These are phyloP conservation scores for Brachylomia viminalis DNA, from an alignment of 2,888 invertebrate genomes.

Conservation along the genomic window DNA sequence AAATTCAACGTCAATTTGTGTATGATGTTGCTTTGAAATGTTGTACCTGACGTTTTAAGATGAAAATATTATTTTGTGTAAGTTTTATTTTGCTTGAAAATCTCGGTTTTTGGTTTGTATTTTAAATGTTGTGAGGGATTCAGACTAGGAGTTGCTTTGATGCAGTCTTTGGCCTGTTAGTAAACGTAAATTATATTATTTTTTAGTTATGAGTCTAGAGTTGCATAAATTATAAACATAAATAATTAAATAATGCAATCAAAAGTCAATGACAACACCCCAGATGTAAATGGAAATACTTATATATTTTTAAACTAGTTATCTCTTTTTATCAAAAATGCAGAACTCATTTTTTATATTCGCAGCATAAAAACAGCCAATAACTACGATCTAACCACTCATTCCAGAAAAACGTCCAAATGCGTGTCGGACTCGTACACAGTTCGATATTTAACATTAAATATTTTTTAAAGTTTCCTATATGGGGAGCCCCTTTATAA, in stretches of 20 bases:
- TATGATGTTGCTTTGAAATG: slow-evolving; percentile 60
- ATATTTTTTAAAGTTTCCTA: background rate
- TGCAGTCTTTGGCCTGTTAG: background rate
- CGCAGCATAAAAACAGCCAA: background rate
- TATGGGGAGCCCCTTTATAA: accelerated
- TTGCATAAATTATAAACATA: background rate
- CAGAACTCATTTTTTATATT: background rate
- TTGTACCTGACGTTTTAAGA: slow-evolving; percentile 54
- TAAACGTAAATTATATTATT: background rate
- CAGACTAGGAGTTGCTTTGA: slow-evolving; percentile 2
- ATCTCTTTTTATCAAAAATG: background rate
- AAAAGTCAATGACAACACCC: too few species aligned
- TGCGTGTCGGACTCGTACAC: background rate
- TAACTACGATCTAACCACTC: background rate
- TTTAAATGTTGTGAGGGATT: slow-evolving; percentile 1
- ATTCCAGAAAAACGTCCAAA: background rate
- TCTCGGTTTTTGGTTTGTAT: slow-evolving; percentile 23
- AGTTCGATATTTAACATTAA: background rate
- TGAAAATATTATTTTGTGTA: slow-evolving; percentile 52
- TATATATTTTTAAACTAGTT: background rate
- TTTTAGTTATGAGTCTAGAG: background rate
- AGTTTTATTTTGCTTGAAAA: slow-evolving; percentile 46
- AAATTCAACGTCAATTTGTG: slow-evolving; percentile 67
- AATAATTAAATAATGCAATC: background rate
- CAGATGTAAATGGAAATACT: too few species aligned